Evolutionary conservation across 2,113 vertebrate genomes (phyloP).

Genomic region (Tiliqua scincoides): DNA sequence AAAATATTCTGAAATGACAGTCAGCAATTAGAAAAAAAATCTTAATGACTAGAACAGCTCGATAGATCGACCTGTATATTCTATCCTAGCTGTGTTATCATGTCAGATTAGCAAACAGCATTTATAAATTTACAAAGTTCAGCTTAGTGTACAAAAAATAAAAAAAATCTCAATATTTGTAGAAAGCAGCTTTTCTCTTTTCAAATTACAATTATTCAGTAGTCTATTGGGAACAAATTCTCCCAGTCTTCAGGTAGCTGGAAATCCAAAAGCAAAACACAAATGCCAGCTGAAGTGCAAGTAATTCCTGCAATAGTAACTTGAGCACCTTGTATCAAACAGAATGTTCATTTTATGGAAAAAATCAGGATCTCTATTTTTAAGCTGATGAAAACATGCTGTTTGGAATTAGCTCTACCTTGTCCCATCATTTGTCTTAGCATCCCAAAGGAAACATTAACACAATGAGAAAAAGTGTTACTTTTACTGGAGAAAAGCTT

Average conservation of each 20-base stretch:
- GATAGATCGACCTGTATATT: constrained; percentile 55
- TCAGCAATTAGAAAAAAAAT: constrained; percentile 13
- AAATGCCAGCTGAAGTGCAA: constrained; percentile 29
- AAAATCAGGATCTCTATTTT: constrained; percentile 15
- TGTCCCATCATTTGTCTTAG: constrained; percentile 14
- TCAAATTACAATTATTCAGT: constrained; percentile 39
- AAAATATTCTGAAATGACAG: constrained; percentile 53
- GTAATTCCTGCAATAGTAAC: constrained; percentile 27
- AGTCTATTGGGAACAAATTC: constrained; percentile 37
- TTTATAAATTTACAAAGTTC: constrained; percentile 61
- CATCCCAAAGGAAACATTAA: constrained; percentile 43
- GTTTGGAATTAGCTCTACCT: constrained; percentile 29
- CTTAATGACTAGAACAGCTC: constrained; percentile 36
- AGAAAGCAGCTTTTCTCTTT: constrained; percentile 49
- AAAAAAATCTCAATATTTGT: constrained; percentile 14
- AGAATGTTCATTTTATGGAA: constrained; percentile 13
- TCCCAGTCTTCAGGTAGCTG: constrained; percentile 29
- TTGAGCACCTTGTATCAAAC: constrained; percentile 37
- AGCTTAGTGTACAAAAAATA: constrained; percentile 55
- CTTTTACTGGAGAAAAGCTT: constrained; percentile 40
- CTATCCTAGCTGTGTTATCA: constrained; percentile 39
- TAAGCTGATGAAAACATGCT: constrained; percentile 8
- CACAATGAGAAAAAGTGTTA: constrained; percentile 40
- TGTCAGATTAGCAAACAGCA: constrained; percentile 46
- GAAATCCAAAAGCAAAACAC: constrained; percentile 22